These are phyloP conservation scores for Tapera naevia DNA, from an alignment of 2,797 vertebrate species.

Conservation along the genomic window DNA sequence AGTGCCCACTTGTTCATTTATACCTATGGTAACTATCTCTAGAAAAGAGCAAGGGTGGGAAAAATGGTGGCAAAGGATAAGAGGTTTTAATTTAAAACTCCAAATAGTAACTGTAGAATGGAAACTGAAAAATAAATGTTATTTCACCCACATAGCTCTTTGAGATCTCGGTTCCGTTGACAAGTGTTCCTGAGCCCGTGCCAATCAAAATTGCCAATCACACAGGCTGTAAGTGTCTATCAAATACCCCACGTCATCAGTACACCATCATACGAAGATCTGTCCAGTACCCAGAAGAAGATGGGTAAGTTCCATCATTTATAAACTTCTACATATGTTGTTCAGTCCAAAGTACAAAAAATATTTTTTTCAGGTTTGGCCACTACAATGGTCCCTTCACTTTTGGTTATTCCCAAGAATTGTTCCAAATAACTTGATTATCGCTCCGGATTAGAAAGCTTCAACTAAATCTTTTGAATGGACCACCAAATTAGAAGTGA, in stretches of 20 bases:
- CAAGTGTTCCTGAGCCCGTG: conserved; percentile 89
- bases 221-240: conserved; percentile 89
- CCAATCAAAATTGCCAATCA: conserved; percentile 93
- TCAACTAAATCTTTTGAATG: neutral
- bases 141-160: conserved; percentile 82
- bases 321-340: neutral
- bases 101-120: neutral
- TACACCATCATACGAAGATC: conserved; percentile 81
- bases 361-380: neutral
- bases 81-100: neutral
- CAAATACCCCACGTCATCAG: conserved; percentile 84
- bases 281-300: conserved; percentile 71
- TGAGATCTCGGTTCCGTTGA: conserved; percentile 88
- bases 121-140: neutral
- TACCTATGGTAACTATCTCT: neutral
- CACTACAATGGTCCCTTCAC: neutral
- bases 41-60: neutral
- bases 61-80: neutral
- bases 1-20: neutral
- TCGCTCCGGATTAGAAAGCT: neutral
- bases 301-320: conserved; percentile 65
- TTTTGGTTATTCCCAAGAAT: neutral
- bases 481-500: neutral
- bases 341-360: neutral
- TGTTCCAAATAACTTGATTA: neutral